Evolutionary conservation across 1,140 invertebrate genomes (phyloP).

Genomic region (Eciton burchellii): DNA sequence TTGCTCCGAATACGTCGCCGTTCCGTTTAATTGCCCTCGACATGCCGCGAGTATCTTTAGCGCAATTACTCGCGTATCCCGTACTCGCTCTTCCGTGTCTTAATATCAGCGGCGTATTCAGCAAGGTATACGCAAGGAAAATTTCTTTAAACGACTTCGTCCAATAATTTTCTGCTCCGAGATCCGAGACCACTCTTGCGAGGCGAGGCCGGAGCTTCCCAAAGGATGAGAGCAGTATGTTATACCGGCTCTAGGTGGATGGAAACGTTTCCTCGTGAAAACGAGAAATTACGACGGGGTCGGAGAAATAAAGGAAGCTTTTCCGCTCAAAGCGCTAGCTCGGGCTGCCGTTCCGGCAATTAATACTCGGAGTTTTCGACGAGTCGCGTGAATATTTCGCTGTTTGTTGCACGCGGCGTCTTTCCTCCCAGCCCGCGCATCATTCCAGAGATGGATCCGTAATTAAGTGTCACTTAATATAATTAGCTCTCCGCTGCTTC

Average conservation of each 20-base stretch:
- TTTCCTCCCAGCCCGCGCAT: neutral
- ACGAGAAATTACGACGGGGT: conserved; percentile 1
- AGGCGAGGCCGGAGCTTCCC: conserved; percentile 26
- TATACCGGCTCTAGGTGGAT: neutral
- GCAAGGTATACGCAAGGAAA: neutral
- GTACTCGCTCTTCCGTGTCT: conserved; percentile 37
- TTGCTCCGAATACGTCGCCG: conserved; percentile 21
- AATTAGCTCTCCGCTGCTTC: conserved; percentile 71
- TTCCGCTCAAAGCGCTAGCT: conserved; percentile 17
- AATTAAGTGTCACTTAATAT: conserved; percentile 75
- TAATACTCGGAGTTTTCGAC: conserved; percentile 63
- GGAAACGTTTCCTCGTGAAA: conserved; percentile 26
- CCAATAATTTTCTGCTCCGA: conserved; percentile 50
- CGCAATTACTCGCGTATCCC: conserved; percentile 47
- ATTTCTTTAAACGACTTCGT: conserved; percentile 50
- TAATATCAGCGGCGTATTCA: conserved; percentile 29
- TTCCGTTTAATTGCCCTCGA: conserved; percentile 33
- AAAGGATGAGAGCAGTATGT: neutral
- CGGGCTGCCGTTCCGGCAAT: conserved; percentile 31
- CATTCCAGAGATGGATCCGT: conserved; percentile 31
- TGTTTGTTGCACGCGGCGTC: conserved; percentile 17
- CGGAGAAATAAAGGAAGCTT: conserved; percentile 2
- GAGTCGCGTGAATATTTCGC: conserved; percentile 28
- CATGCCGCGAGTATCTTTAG: conserved; percentile 25
- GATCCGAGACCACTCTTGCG: neutral